Evolutionary conservation across 2,888 invertebrate genomes (phyloP).

Genomic region (Ectobius pallidus): DNA sequence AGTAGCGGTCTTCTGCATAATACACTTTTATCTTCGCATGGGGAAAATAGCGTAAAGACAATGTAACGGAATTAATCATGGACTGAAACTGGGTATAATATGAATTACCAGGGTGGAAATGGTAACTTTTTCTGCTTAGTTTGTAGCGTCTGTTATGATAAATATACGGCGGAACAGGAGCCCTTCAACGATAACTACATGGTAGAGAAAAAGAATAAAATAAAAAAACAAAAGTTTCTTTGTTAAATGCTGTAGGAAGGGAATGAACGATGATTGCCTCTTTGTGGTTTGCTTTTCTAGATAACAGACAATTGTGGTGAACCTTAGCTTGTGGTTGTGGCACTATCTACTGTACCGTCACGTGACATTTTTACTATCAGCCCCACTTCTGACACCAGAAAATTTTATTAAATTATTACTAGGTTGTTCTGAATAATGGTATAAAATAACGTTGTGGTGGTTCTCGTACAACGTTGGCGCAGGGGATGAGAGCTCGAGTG

Average conservation of each 20-base stretch:
- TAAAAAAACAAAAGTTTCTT: neutral
- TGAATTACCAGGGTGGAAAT: neutral
- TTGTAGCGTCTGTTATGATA: neutral
- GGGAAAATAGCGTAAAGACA: neutral
- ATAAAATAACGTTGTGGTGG: neutral
- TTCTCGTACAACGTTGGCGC: neutral
- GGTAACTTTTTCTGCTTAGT: neutral
- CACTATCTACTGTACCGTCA: neutral
- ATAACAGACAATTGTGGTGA: neutral
- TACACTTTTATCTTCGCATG: neutral
- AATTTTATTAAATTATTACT: constrained; percentile 7
- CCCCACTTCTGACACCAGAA: neutral
- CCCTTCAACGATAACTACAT: neutral
- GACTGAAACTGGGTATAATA: neutral
- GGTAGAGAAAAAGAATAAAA: neutral
- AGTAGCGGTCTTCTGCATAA: no score
- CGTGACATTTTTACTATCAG: no score
- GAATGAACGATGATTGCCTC: neutral
- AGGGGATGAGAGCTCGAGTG: no score
- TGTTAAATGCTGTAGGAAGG: no score
- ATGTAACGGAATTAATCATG: neutral
- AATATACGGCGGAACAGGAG: neutral
- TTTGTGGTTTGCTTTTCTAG: neutral
- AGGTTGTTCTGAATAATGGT: neutral
- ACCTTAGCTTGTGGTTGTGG: neutral